Percentiles rank a stretch among this genome's conserved stretches.
Conservation (phyloP, 2,797 vertebrate genomes). For the Platalea minor region DNA sequence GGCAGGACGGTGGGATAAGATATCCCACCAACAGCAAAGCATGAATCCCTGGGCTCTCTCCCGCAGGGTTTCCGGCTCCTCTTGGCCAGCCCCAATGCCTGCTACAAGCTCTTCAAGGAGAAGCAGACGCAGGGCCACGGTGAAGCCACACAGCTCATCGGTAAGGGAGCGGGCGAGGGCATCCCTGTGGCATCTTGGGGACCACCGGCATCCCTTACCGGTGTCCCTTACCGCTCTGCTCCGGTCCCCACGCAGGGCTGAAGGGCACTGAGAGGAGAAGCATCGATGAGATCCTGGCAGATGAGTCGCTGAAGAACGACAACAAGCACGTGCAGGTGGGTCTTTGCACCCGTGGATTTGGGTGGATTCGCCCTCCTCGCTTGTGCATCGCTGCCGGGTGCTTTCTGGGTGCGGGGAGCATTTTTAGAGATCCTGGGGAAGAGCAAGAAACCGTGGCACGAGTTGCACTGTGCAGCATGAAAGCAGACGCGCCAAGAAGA, state of each 20-base stretch:
- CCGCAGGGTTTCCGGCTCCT: constrained; percentile 89
- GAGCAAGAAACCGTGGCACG: rapidly evolving
- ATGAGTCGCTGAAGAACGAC: constrained; percentile 56
- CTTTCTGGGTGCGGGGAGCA: not conserved
- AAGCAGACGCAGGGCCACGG: constrained; percentile 82
- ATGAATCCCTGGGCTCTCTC: not conserved
- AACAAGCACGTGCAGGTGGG: constrained; percentile 84
- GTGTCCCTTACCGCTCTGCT: not conserved
- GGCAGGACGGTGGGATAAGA: not conserved
- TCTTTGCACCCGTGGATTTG: not conserved
- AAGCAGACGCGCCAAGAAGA: not conserved
- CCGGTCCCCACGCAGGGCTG: not conserved
- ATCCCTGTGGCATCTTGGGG: rapidly evolving
- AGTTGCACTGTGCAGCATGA: not conserved
- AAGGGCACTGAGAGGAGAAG: not conserved
- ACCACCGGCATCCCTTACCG: not conserved
- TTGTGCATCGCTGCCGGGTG: rapidly evolving
- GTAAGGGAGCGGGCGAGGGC: constrained; percentile 54
- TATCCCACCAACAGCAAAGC: not conserved
- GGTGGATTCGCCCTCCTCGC: not conserved
- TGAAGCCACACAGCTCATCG: constrained; percentile 79
- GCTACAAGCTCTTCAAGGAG: constrained; percentile 82
- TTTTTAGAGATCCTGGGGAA: not conserved
- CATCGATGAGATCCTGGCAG: constrained; percentile 74
- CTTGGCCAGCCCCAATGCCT: constrained; percentile 87